phyloP scores from a whole-genome alignment of 2,113 vertebrate species.

The Mola mola region DNA sequence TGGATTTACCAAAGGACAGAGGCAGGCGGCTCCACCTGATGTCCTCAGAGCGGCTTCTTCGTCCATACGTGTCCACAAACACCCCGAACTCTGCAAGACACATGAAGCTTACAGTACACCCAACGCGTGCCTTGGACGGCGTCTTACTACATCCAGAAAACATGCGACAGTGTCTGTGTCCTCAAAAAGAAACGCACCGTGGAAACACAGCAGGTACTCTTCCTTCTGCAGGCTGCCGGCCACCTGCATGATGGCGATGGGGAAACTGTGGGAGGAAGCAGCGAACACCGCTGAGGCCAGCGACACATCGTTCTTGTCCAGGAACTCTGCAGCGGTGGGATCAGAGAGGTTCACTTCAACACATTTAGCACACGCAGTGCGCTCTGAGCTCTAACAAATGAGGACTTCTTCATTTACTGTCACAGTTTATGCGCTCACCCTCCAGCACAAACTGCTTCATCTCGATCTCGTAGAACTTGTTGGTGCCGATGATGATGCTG shows the following conservation, averaged over 20 bases:
- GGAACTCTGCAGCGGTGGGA: conserved; percentile 85
- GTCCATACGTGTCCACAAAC: conserved; percentile 96
- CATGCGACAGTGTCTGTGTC: background rate
- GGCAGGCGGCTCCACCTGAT: conserved; percentile 97
- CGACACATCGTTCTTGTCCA: conserved; percentile 97
- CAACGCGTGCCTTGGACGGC: no score
- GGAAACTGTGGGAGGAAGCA: conserved; percentile 93
- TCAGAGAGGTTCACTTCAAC: background rate
- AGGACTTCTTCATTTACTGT: no score
- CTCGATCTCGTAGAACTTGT: conserved; percentile 99
- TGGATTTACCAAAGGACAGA: conserved; percentile 90
- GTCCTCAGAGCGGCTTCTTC: conserved; percentile 94
- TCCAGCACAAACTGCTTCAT: conserved; percentile 99
- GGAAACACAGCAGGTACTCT: conserved; percentile 97
- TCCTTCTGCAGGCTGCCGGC: conserved; percentile 91
- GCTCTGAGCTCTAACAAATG: background rate
- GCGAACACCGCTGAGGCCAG: conserved; percentile 93
- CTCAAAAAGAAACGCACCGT: conserved; percentile 82
- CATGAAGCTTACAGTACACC: background rate
- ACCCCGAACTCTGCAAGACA: conserved; percentile 91
- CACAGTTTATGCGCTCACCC: conserved; percentile 85
- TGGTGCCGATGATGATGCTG: conserved; percentile 98
- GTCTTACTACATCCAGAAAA: background rate
- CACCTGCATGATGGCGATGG: conserved; percentile 95
- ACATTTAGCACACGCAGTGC: background rate